Base-by-base conservation (phyloP, 2,797 vertebrate genomes). In the Cossypha heuglini region DNA sequence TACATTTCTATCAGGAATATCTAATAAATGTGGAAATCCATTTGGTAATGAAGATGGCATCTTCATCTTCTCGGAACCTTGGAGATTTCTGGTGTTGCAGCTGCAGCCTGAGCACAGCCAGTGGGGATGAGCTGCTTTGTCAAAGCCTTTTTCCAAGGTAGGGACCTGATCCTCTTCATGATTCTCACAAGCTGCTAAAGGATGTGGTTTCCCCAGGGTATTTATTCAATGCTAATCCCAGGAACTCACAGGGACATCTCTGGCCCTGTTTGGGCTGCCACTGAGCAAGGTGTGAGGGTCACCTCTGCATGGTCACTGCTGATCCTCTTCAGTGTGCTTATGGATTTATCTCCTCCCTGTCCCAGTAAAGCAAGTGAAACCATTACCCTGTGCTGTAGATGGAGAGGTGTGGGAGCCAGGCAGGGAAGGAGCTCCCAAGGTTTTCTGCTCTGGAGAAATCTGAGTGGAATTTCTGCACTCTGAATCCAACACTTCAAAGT, bases 1-100 rank as follows among this genome's bases (percentile, higher is more conserved):
- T 69, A 77, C 91, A 73, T 94, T 96, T 96, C 88, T 72, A 83
- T 92, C 83, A 76, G 88, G 64, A 93, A 40, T 40, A 63, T 76
- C 93, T 90, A 94, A 95, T 86, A 96, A 92, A 84, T 63, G 88
- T 68, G 79, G 95, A 94, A 96, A 89, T 74, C 69, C 86, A 80
- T 85, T 86, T 93, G 88, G 82, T 94, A 86, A 86, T 63, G 72
- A 78, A 84, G 77, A 54, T 5, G 3, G 55, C 72, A 37, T 87
- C 68, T 93, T 81, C 42, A 15, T 42, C 52, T 78, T 81, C 95
- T 86, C 0, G 3, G 90, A 90, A 85, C 82, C 79, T 64, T 0
- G 2, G 72, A 63, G 72, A 33, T 88, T 76, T 52, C 72, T 62
- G 85, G 28, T 22, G n/a, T 22, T 64, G 62, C 64, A 77, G 68